These are phyloP conservation scores for Dromaius novaehollandiae DNA, from an alignment of 2,113 vertebrate genomes.

Conservation along the genomic window DNA sequence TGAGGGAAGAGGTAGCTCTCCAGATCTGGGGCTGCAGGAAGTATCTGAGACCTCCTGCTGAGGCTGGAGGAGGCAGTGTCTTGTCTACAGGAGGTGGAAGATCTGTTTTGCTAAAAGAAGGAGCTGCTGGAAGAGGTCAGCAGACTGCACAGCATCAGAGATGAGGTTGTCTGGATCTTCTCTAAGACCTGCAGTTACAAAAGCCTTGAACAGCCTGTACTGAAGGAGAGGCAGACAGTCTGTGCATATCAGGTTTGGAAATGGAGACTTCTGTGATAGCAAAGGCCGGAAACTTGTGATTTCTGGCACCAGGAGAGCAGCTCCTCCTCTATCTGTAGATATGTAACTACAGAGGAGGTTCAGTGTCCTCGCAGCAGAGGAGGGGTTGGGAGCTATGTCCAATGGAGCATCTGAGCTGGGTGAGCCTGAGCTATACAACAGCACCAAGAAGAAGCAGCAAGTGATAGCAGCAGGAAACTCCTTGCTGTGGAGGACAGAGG, in stretches of 20 bases:
- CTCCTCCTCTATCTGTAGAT: neutral
- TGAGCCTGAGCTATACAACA: neutral
- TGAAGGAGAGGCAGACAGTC: neutral
- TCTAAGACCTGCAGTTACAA: neutral
- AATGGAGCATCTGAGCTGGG: neutral
- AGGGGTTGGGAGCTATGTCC: neutral
- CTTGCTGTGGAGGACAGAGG: neutral
- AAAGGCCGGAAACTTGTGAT: neutral
- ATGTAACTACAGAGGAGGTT: neutral
- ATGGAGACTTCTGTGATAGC: neutral
- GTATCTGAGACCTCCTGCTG: neutral
- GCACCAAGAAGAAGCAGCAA: neutral
- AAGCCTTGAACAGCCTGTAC: neutral
- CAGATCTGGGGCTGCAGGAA: neutral
- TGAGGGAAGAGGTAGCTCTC: neutral
- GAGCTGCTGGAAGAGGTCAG: neutral
- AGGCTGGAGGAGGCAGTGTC: neutral
- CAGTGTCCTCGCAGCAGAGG: neutral
- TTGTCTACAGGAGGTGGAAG: neutral
- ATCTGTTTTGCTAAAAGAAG: neutral
- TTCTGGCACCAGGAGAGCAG: neutral
- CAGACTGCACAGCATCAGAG: neutral
- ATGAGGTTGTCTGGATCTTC: neutral
- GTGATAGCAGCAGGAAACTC: neutral
- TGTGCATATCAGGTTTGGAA: neutral